These are phyloP conservation scores for Piscicola geometra DNA, from an alignment of 2,888 invertebrate genomes.

Conservation along the genomic window DNA sequence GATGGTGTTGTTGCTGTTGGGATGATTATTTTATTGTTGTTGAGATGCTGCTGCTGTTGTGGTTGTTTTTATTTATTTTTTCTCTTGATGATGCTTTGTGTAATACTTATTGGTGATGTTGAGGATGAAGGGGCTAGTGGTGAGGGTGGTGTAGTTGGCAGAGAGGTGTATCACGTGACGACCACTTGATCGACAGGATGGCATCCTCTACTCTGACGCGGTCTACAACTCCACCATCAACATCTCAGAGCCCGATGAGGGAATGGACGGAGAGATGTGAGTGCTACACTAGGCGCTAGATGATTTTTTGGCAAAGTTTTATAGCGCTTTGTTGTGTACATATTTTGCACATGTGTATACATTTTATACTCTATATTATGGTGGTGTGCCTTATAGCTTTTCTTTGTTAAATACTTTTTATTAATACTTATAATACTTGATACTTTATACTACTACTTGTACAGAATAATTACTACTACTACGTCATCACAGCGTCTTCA, in stretches of 20 bases:
- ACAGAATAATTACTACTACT: not conserved
- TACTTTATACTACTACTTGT: no score
- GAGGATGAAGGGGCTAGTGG: no score
- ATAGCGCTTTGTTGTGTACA: not conserved
- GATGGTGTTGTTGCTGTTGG: not conserved
- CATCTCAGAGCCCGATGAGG: slow-evolving; percentile 91
- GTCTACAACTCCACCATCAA: slow-evolving; percentile 96
- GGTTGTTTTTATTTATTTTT: not conserved
- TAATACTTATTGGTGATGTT: not conserved
- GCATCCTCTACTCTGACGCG: slow-evolving; percentile 71
- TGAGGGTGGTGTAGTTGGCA: no score
- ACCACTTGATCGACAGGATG: slow-evolving; percentile 58
- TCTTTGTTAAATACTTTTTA: not conserved
- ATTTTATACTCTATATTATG: not conserved
- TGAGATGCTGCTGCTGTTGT: not conserved
- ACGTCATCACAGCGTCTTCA: slow-evolving; percentile 67
- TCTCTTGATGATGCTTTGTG: not conserved
- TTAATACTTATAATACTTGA: no score
- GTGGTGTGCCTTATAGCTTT: not conserved
- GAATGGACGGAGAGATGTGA: slow-evolving; percentile 88
- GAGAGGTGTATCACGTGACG: no score
- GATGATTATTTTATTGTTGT: not conserved
- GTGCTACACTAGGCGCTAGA: slow-evolving; percentile 40
- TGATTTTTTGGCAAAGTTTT: not conserved
- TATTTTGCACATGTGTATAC: no score